Base-by-base conservation (phyloP, 2,888 invertebrate species). In the Lithosia quadra region DNA sequence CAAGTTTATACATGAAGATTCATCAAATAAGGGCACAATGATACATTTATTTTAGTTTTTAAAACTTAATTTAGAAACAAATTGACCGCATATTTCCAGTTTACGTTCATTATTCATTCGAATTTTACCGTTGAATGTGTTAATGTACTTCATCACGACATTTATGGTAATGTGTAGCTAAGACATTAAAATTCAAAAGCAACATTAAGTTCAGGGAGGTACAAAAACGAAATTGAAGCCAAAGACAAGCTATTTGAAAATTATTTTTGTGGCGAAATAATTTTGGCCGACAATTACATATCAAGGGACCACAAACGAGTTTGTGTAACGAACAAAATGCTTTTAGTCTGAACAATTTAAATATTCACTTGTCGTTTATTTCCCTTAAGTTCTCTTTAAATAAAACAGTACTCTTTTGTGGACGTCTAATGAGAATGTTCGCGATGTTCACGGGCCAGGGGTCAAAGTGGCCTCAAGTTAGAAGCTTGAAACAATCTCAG, bases 391-490 rank as follows among this genome's bases (percentile, higher is more conserved):
- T 82, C 73, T 78, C 63, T 63, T 86, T 84, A 86, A 86, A 86
- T 81, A 87, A 84, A 84, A 84, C 83, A 86, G 84, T 88, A 86
- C 89, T 90, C 88, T 90, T 86, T 88, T 88, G 84, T 84, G 80
- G 82, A 85, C 84, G 83, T 87, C 85, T 91, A 92, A 92, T 91
- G 89, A 91, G 91, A 92, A 90, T 91, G 86, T 85, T 85, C 72
- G 84, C 90, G 82, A 88, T 90, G 88, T 92, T 92, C 86, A 91
- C 92, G 90, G 92, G 87, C 90, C 86, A 86, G 86, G 86, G 90
- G 92, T 93, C 93, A 93, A 92, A 92, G 92, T 91, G 88, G 90
- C 90, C 88, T 87, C 86, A 86, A 89, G 85, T 89, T 83, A 84
- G 87, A 75, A 89, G 85, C 88, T 87, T 84, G 89, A 88, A 91